These are phyloP conservation scores for Hybognathus amarus DNA, from an alignment of 2,797 vertebrate genomes.

Conservation along the genomic window DNA sequence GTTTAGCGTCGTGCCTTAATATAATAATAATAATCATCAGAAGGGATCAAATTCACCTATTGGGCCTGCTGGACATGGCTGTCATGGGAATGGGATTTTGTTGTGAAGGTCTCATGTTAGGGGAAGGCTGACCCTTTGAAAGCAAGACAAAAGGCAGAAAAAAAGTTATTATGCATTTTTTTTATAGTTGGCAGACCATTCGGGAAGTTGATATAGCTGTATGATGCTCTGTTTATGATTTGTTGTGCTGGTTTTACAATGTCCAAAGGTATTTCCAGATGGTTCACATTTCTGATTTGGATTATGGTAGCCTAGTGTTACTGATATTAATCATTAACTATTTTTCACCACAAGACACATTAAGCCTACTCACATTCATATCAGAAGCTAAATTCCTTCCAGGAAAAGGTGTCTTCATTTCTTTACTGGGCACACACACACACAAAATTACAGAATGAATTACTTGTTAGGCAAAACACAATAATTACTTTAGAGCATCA, in stretches of 20 bases:
- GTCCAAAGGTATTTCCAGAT: background rate
- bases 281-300: background rate
- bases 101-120: background rate
- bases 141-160: background rate
- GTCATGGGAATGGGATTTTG: constrained; percentile 42
- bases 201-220: background rate
- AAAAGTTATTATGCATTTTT: background rate
- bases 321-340: background rate
- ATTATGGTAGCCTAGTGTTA: background rate
- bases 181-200: background rate
- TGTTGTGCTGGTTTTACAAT: background rate
- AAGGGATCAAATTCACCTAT: constrained; percentile 46
- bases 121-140: constrained; percentile 21
- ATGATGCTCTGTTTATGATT: background rate
- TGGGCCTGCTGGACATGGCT: background rate
- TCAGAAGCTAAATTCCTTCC: constrained; percentile 55
- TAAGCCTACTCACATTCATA: constrained; percentile 42
- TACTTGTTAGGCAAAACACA: background rate
- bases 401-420: constrained; percentile 12
- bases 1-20: background rate
- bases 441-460: background rate
- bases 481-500: background rate
- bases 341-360: background rate
- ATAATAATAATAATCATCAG: background rate
- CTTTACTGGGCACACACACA: background rate